Percentiles rank a stretch among this genome's conserved stretches.
Evolutionary conservation across 2,888 invertebrate genomes (phyloP).

Genomic region (Corythucha ciliata): DNA sequence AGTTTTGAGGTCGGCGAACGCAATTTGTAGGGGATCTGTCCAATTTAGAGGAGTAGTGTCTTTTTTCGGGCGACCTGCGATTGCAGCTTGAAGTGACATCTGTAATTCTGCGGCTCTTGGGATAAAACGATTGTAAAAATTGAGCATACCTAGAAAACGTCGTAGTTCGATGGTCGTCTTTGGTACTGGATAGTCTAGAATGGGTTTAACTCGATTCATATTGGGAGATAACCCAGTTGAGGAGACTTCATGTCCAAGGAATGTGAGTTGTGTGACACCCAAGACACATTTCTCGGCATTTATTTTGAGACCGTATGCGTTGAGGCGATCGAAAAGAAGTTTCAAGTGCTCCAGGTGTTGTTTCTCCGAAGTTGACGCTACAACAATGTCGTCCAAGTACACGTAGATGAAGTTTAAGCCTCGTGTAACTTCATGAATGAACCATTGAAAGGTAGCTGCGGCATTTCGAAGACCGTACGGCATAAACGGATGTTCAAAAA

Average conservation of each 20-base stretch:
- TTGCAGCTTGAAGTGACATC: too few relatives aligned
- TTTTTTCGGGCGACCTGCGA: too few relatives aligned
- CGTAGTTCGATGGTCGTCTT: conserved; percentile 10
- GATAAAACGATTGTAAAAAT: conserved; percentile 40
- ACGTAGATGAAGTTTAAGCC: conserved; percentile 32
- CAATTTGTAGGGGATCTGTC: too few relatives aligned
- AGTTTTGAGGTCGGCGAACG: too few relatives aligned
- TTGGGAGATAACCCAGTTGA: conserved; percentile 21
- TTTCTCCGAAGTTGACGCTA: conserved; percentile 29
- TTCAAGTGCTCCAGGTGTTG: conserved; percentile 30
- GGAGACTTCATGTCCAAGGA: conserved; percentile 26
- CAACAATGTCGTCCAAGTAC: conserved; percentile 39
- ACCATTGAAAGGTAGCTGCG: conserved; percentile 35
- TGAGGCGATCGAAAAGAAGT: conserved; percentile 26
- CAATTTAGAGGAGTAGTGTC: too few relatives aligned
- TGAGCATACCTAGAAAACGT: conserved; percentile 39
- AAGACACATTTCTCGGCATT: conserved; percentile 34
- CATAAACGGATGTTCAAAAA: neutral
- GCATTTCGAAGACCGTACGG: conserved; percentile 31
- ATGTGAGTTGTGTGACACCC: conserved; percentile 10
- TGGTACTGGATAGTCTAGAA: conserved; percentile 12
- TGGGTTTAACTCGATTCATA: conserved; percentile 18
- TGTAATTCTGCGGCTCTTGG: conserved; percentile 38
- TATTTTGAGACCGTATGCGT: conserved; percentile 31
- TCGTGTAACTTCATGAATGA: conserved; percentile 32